These are phyloP conservation scores for Galerucella calmariensis DNA, from an alignment of 2,888 invertebrate genomes.

Conservation along the genomic window DNA sequence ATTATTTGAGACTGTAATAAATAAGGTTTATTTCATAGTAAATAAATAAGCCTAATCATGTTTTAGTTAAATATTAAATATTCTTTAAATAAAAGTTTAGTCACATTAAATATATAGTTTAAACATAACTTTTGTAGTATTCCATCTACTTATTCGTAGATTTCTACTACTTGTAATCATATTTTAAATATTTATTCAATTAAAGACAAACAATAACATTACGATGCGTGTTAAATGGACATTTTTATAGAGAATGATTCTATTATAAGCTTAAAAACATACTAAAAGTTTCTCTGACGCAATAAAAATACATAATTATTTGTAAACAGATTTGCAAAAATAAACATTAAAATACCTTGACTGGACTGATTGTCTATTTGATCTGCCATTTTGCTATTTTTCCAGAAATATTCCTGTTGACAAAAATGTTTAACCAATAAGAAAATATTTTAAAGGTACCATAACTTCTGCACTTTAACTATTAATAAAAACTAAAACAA, in stretches of 20 bases:
- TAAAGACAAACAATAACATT: neutral
- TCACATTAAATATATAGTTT: no score
- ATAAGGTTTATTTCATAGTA: no score
- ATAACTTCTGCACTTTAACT: conserved; percentile 29
- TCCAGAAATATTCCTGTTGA: conserved; percentile 22
- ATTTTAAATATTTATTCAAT: neutral
- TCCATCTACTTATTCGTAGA: neutral
- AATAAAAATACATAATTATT: conserved; percentile 24
- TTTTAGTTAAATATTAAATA: no score
- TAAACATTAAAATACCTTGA: conserved; percentile 48
- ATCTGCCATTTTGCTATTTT: conserved; percentile 73
- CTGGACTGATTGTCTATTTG: conserved; percentile 77
- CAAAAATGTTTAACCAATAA: conserved; percentile 27
- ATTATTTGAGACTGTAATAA: no score
- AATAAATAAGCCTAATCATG: no score
- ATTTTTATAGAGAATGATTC: conserved; percentile 1
- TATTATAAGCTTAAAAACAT: neutral
- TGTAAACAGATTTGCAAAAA: conserved; percentile 22
- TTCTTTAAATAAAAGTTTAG: no score
- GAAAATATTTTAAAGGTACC: conserved; percentile 23
- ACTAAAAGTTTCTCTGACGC: conserved; percentile 5
- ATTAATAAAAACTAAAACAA: conserved; percentile 10
- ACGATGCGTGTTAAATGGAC: neutral
- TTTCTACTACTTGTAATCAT: neutral
- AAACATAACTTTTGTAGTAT: neutral